These are phyloP conservation scores for Antennarius striatus DNA, from an alignment of 2,113 vertebrate species.

Conservation along the genomic window DNA sequence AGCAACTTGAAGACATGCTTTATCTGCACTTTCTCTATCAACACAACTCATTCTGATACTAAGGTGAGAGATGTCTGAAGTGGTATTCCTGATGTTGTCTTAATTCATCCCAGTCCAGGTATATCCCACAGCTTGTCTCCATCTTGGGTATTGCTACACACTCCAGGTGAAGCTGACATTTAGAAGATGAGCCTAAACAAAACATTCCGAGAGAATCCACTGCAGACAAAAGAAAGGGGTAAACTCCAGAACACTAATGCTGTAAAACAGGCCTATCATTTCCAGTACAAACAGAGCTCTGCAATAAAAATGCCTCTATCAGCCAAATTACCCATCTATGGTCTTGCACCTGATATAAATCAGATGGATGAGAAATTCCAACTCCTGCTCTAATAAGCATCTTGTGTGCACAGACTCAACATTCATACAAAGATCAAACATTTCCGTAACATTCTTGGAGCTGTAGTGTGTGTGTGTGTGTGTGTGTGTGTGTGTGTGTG, in stretches of 20 bases:
- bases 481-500: constrained; percentile 52
- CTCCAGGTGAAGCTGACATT: constrained; percentile 58
- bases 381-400: constrained; percentile 73
- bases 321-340: constrained; percentile 71
- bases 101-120: constrained; percentile 53
- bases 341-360: constrained; percentile 76
- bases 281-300: constrained; percentile 63
- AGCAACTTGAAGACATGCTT: too few relatives aligned
- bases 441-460: constrained; percentile 65
- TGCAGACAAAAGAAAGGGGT: constrained; percentile 58
- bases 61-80: constrained; percentile 1
- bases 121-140: constrained; percentile 48
- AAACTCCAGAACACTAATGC: constrained; percentile 61
- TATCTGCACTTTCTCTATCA: too few relatives aligned
- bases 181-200: constrained; percentile 59
- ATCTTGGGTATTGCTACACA: constrained; percentile 28
- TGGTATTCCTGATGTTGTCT: constrained; percentile 1
- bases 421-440: constrained; percentile 72
- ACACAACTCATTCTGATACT: neutral
- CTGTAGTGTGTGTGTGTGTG: constrained; percentile 36
- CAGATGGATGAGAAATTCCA: constrained; percentile 74
- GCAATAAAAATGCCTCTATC: constrained; percentile 76
- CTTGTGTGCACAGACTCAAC: constrained; percentile 46
- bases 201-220: constrained; percentile 68
- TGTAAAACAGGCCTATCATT: constrained; percentile 73